A percentile compares a stretch with the other conserved stretches of the same genome.
Evolutionary conservation across 2,888 invertebrate species (phyloP).

Genomic region (Cerastis leucographa): DNA sequence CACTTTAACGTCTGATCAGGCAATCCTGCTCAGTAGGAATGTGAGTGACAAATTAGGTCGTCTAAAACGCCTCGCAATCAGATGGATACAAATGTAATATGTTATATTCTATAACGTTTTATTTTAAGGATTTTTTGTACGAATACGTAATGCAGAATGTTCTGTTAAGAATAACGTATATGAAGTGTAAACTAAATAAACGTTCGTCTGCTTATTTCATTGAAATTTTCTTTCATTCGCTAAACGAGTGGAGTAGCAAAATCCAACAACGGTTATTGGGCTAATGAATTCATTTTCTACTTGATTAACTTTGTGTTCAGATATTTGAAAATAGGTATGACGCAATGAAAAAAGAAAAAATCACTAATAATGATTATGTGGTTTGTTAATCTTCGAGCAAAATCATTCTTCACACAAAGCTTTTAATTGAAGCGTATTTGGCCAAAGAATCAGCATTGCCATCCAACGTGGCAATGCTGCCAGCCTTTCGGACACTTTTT

Average conservation of each 20-base stretch:
- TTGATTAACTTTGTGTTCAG: too few species aligned
- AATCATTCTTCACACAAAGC: neutral
- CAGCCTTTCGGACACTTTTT: too few species aligned
- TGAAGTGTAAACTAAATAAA: neutral
- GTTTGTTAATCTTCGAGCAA: neutral
- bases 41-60: slow-evolving; percentile 35
- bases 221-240: neutral
- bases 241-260: neutral
- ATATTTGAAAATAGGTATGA: too few species aligned
- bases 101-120: slow-evolving; percentile 8
- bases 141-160: neutral
- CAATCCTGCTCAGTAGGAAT: slow-evolving; percentile 5
- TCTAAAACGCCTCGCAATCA: slow-evolving; percentile 17
- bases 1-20: slow-evolving; percentile 1
- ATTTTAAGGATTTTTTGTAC: neutral
- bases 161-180: neutral
- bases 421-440: neutral
- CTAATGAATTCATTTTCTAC: too few species aligned
- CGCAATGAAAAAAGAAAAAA: neutral
- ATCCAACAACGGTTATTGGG: neutral
- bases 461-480: too few species aligned
- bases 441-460: too few species aligned
- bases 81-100: slow-evolving; percentile 17
- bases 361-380: neutral
- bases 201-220: neutral